Conservation (phyloP, 2,113 vertebrate genomes). For the Calonectris borealis region DNA sequence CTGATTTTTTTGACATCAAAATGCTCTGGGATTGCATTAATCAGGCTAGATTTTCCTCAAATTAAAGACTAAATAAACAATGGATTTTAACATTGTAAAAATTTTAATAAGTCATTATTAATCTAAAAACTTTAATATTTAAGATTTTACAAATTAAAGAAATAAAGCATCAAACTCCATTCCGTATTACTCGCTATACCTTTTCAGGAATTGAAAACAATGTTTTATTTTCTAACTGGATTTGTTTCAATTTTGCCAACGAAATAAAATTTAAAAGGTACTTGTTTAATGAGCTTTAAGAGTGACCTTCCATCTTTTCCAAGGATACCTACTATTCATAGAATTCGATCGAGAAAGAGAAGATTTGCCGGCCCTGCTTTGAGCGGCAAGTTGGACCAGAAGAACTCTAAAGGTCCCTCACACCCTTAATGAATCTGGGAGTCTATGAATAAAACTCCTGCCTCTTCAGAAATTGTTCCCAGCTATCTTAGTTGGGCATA, state of each 20-base stretch:
- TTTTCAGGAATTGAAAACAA: not conserved
- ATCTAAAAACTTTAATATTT: not conserved
- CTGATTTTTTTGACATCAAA: not conserved
- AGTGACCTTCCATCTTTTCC: not conserved
- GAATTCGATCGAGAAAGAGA: not conserved
- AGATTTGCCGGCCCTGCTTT: not conserved
- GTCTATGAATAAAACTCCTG: constrained; percentile 10
- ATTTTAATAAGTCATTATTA: not conserved
- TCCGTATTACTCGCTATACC: not conserved
- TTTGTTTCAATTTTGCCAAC: not conserved
- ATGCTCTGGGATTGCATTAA: not conserved
- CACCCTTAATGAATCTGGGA: not conserved
- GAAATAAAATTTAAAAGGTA: not conserved
- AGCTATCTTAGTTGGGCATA: constrained; percentile 43
- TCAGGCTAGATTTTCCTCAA: not conserved
- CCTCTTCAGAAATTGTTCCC: constrained; percentile 28
- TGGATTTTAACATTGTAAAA: not conserved
- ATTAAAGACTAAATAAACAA: not conserved
- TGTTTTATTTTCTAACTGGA: not conserved
- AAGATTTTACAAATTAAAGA: not conserved
- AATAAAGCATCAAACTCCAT: not conserved
- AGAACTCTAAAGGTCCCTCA: not conserved
- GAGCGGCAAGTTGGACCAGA: not conserved
- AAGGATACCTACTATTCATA: not conserved
- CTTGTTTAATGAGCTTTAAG: not conserved